Base-by-base conservation (phyloP, 1,140 invertebrate genomes). In the Saccostrea cuccullata region DNA sequence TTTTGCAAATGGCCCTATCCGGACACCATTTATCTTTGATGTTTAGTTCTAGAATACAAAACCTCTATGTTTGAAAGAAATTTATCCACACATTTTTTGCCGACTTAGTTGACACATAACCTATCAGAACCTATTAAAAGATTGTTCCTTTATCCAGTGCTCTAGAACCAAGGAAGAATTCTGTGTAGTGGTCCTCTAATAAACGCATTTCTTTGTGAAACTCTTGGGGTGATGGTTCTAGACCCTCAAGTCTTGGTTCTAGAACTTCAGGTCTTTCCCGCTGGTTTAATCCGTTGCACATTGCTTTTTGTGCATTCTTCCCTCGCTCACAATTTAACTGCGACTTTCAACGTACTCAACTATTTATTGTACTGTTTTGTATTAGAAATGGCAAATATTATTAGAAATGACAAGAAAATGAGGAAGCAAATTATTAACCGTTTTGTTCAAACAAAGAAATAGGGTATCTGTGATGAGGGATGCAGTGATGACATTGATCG, bases 61-160 rank as follows among this genome's bases (percentile, higher is more conserved):
- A n/a, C n/a, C n/a, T n/a, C n/a, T n/a, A n/a, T n/a, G n/a, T n/a
- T n/a, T n/a, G n/a, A n/a, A n/a, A n/a, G n/a, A n/a, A n/a, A n/a
- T n/a, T n/a, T n/a, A n/a, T n/a, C n/a, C n/a, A n/a, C n/a, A n/a
- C n/a, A n/a, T n/a, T n/a, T n/a, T n/a, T n/a, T n/a, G n/a, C n/a
- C n/a, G n/a, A n/a, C n/a, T n/a, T n/a, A n/a, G n/a, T n/a, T n/a
- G n/a, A n/a, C n/a, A n/a, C n/a, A n/a, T n/a, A n/a, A n/a, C n/a
- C n/a, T n/a, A n/a, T n/a, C n/a, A n/a, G n/a, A n/a, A n/a, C n/a
- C n/a, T n/a, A n/a, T n/a, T 89, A 56, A 73, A 17, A 67, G 0
- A 89, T 60, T 5, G 88, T 90, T 30, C 90, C 90, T 83, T 87
- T 91, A 56, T 90, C 83, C 40, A 23, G 40, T 64, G 64, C 55